Base-by-base conservation (phyloP, 2,113 vertebrate species). In the Xiphorhynchus elegans region DNA sequence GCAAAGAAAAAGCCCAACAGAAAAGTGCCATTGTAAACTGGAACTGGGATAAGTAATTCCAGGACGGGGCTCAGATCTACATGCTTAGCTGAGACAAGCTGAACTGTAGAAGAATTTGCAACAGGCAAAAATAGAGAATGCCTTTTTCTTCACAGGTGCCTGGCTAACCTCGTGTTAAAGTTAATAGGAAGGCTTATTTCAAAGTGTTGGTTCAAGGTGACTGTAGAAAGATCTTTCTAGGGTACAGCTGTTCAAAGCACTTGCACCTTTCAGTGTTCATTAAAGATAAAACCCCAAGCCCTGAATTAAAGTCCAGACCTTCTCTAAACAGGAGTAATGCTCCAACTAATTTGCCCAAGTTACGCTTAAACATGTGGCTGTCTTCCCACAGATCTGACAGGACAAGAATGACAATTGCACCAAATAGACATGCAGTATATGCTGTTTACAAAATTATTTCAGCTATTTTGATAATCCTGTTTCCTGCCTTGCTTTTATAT, bases 181-280 rank as follows among this genome's bases (percentile, higher is more conserved):
- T 76, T 73, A 70, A 84, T 68, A 91, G 49, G 33, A 73, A 69
- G 78, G 64, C 50, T 77, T 79, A 39, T 46, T 81, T 86, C 88
- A 33, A 47, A 88, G 25, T 72, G 49, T 70, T 72, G 56, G 28
- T 74, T 92, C 60, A 81, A 86, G 76, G 53, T 84, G 72, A 64
- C 95, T 89, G 75, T 77, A 49, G 47, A 78, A 90, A 66, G 52
- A 50, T 75, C 10, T 4, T 74, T 89, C 74, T 93, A 40, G 23
- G 40, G 64, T 75, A 77, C 59, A 81, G 79, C 86, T 83, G 72
- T 84, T 70, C 39, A 49, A 84, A 94, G 93, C 93, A 95, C 93
- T 96, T 96, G 86, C 78, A 89, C 80, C 85, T 92, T 94, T 44
- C 69, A 58, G 31, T 75, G 93, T 93, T 90, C 31, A 33, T 89